phyloP scores from a whole-genome alignment of 2,888 invertebrate genomes.

The Drepanosiphum platanoidis region DNA sequence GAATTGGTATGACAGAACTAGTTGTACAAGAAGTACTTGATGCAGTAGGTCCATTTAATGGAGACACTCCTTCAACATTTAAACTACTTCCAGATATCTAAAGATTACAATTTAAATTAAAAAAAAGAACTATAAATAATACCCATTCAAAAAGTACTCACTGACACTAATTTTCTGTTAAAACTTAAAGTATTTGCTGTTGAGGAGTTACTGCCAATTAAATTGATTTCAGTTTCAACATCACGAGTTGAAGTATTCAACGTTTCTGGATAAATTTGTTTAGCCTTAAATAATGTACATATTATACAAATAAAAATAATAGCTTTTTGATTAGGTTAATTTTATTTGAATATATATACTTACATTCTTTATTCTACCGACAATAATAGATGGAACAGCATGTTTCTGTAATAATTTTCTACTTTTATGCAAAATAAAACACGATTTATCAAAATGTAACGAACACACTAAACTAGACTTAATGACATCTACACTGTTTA shows the following conservation, averaged over 20 bases:
- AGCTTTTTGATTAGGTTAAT: neutral
- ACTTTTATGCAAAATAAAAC: conserved; percentile 19
- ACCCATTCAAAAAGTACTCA: neutral
- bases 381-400: conserved; percentile 7
- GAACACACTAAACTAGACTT: neutral
- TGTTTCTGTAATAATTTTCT: conserved; percentile 12
- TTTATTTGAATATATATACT: neutral
- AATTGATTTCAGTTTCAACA: neutral
- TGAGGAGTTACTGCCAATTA: neutral
- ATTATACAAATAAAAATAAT: neutral
- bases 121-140: neutral
- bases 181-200: neutral
- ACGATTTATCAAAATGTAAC: conserved; percentile 26
- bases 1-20: neutral
- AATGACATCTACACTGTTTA: neutral
- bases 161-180: neutral
- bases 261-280: neutral
- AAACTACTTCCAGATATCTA: conserved; percentile 2
- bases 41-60: neutral
- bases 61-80: neutral
- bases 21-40: neutral
- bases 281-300: neutral
- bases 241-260: neutral
- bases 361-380: conserved; percentile 21
- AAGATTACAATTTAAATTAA: neutral